These are phyloP conservation scores for Lissonota sp. DNA, from an alignment of 2,888 invertebrate species.

Conservation along the genomic window DNA sequence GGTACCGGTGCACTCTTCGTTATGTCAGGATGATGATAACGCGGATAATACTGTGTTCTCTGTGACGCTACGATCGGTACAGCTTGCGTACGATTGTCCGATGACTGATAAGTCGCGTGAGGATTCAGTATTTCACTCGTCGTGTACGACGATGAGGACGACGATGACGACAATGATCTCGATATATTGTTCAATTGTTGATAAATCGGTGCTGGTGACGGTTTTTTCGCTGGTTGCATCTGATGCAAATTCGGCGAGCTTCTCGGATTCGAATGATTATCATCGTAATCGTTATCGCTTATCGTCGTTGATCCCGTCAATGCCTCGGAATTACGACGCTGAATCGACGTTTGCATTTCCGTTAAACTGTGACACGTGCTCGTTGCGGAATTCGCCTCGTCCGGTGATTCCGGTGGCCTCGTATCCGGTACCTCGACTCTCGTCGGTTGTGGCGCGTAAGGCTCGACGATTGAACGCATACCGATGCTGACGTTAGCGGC, in stretches of 20 bases:
- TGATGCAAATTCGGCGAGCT: slow-evolving; percentile 73
- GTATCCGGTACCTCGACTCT: slow-evolving; percentile 81
- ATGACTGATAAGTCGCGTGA: slow-evolving; percentile 70
- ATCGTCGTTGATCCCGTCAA: slow-evolving; percentile 47
- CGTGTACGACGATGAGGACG: slow-evolving; percentile 73
- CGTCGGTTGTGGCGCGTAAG: slow-evolving; percentile 81
- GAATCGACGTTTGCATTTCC: slow-evolving; percentile 79
- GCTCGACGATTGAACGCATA: slow-evolving; percentile 75
- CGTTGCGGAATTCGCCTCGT: slow-evolving; percentile 55
- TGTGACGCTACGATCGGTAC: slow-evolving; percentile 72
- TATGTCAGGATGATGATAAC: slow-evolving; percentile 81
- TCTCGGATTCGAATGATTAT: slow-evolving; percentile 35
- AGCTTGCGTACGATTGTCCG: slow-evolving; percentile 66
- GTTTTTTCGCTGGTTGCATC: slow-evolving; percentile 73
- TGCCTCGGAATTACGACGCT: slow-evolving; percentile 56
- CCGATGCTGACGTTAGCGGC: slow-evolving; percentile 69
- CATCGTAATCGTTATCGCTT: slow-evolving; percentile 30
- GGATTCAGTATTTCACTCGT: slow-evolving; percentile 62
- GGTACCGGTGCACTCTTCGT: slow-evolving; percentile 80
- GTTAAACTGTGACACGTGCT: slow-evolving; percentile 72
- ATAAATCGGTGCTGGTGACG: slow-evolving; percentile 77
- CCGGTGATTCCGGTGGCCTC: slow-evolving; percentile 75
- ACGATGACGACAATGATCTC: slow-evolving; percentile 72
- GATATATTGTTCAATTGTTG: slow-evolving; percentile 77
- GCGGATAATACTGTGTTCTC: slow-evolving; percentile 80